Base-by-base conservation (phyloP, 2,797 vertebrate species). In the Gastrophryne carolinensis region DNA sequence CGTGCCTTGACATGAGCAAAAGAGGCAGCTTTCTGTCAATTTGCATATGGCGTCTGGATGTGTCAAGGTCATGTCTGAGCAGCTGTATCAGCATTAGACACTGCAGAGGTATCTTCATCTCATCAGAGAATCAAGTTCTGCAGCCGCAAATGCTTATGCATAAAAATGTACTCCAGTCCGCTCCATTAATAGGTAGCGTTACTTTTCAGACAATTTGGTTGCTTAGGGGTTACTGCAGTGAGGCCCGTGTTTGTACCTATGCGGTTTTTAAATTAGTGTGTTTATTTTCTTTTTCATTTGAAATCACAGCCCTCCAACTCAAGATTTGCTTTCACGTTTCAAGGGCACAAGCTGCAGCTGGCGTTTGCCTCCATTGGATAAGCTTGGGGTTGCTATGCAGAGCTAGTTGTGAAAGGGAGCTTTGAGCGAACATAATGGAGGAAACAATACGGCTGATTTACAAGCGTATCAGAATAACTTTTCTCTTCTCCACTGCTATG, bases 61-160 rank as follows among this genome's bases (percentile, higher is more conserved):
- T 17, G 41, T 68, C 52, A 69, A 69, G 66, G 66, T 69, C 66
- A 57, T 44, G 35, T 56, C 17, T 56, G 39, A 69, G 66, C 66
- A 41, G 66, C 66, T 69, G 66, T 27, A 37, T 69, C 66, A 69
- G 66, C 66, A 57, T 37, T 57, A 69, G 19, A 57, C 34, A 56
- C 66, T 69, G 66, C 66, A 69, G 65, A 56, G 52, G 66, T 56
- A 69, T 69, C 66, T 69, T 30, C 65, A 56, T 68, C 65, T 56
- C 49, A 53, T 53, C 64, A 9, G 29, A 66, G 63, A 66, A 53
- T 15, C 65, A 53, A 56, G 52, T 39, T 24, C 26, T 56, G 66
- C 66, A 56, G 66, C 27, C 35, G 12, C 34, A 44, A 44, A 30
- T 69, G 52, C 66, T 68, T 68, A 68, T 54, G 24, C 65, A 19